These are phyloP conservation scores for Diadema setosum DNA, from an alignment of 35 echinoderm and acorn worm genomes.

Conservation along the genomic window DNA sequence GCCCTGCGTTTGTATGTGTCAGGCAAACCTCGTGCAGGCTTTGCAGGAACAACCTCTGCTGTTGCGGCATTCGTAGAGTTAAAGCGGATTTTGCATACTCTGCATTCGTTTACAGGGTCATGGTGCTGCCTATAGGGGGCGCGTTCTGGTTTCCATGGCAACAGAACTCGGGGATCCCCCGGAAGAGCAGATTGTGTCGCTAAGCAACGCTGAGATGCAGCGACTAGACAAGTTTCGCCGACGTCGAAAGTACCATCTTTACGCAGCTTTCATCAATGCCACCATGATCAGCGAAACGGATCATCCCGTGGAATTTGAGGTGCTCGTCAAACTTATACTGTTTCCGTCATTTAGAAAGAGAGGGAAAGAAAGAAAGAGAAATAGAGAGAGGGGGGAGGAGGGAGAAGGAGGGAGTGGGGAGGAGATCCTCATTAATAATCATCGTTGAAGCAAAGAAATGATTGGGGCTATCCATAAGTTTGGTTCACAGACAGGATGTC, in stretches of 20 bases:
- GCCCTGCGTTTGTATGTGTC: too few relatives aligned
- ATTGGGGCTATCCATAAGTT: too few relatives aligned
- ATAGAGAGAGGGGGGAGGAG: too few relatives aligned
- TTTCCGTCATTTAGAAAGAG: neutral
- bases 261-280: constrained; percentile 70
- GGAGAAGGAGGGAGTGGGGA: too few relatives aligned
- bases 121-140: constrained; percentile 70
- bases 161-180: constrained; percentile 41
- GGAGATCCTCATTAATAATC: too few relatives aligned
- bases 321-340: neutral
- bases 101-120: constrained; percentile 26
- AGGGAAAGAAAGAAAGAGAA: too few relatives aligned
- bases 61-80: too few relatives aligned
- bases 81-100: too few relatives aligned
- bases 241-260: constrained; percentile 63
- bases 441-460: too few relatives aligned
- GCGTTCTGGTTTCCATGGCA: constrained; percentile 44
- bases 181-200: constrained; percentile 1
- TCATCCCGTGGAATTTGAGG: neutral
- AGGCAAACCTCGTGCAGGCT: too few relatives aligned
- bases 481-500: too few relatives aligned
- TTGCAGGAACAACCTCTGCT: too few relatives aligned
- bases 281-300: constrained; percentile 78
- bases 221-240: constrained; percentile 51
- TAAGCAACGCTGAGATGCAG: constrained; percentile 32